Evolutionary conservation across 2,888 invertebrate species (phyloP), one percentile per base, ranked within the genome.

Genomic region (Actias luna): DNA sequence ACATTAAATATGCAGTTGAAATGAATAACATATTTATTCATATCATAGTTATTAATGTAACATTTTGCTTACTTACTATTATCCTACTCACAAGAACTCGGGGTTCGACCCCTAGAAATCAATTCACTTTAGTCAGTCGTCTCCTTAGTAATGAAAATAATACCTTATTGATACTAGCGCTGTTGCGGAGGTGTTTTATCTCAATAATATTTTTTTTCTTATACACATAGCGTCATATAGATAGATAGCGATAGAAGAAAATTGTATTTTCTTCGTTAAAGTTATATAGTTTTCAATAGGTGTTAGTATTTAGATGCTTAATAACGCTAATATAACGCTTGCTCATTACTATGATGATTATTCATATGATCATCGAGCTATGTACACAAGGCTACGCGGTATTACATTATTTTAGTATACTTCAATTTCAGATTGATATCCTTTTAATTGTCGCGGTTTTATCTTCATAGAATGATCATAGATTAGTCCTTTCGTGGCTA

Each of bases 31-130:
- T n/a, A n/a, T n/a, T n/a, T n/a, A n/a, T n/a, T n/a, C n/a, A n/a
- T n/a, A n/a, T n/a, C n/a, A n/a, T n/a, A 12, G 22, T 46, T 16
- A 2, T 7, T 46, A 46, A 55, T 12, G n/a, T 42, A n/a, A n/a
- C n/a, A n/a, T 29, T 25, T 59, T 36, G 25, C 33, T 18, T 27
- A 22, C 18, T 57, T 39, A 42, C 57, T 39, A 55, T 61, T 36
- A 39, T 25, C 57, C 10, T 39, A 29, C 18, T 64, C 65, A 46
- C 22, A 18, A 16, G 16, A 42, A 46, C 46, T 46, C 73, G 75
- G 77, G 67, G 73, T 66, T 70, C 71, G 71, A 79, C 76, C 74
- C 72, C 77, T 81, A 76, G 71, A 73, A 83, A 84, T 83, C 82
- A 84, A 85, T 84, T 83, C 78, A 79, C 73, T 71, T 75, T 42